Conservation (phyloP, 2,888 invertebrate genomes). For the Chironomus riparius region DNA sequence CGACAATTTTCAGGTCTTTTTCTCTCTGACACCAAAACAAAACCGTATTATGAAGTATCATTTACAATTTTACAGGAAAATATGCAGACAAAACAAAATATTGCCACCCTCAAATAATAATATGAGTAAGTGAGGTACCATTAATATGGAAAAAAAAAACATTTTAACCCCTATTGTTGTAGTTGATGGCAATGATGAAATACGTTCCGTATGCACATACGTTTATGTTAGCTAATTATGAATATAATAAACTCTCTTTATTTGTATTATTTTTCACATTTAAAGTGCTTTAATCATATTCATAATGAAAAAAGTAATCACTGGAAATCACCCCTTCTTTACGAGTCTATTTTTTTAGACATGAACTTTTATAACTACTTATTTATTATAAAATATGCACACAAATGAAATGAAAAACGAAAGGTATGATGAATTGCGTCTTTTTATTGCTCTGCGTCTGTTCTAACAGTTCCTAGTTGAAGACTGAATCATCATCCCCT, state of each 20-base stretch:
- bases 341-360: not conserved
- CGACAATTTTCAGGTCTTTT: not conserved
- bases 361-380: not conserved
- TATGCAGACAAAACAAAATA: too few relatives aligned
- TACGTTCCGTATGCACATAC: too few relatives aligned
- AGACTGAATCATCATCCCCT: not conserved
- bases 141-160: too few relatives aligned
- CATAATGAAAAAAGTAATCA: not conserved
- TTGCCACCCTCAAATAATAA: too few relatives aligned
- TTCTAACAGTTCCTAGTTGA: not conserved
- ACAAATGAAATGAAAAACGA: not conserved
- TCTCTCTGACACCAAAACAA: not conserved
- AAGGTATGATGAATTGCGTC: constrained; percentile 14
- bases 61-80: not conserved
- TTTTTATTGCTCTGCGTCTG: constrained; percentile 18
- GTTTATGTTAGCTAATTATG: too few relatives aligned
- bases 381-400: not conserved
- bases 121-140: too few relatives aligned
- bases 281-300: not conserved
- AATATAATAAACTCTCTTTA: too few relatives aligned
- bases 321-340: not conserved
- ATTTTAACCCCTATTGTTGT: too few relatives aligned
- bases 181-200: too few relatives aligned
- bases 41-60: not conserved
- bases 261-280: too few relatives aligned